Base-by-base conservation (phyloP, 2,113 vertebrate species). In the Lepus timidus region DNA sequence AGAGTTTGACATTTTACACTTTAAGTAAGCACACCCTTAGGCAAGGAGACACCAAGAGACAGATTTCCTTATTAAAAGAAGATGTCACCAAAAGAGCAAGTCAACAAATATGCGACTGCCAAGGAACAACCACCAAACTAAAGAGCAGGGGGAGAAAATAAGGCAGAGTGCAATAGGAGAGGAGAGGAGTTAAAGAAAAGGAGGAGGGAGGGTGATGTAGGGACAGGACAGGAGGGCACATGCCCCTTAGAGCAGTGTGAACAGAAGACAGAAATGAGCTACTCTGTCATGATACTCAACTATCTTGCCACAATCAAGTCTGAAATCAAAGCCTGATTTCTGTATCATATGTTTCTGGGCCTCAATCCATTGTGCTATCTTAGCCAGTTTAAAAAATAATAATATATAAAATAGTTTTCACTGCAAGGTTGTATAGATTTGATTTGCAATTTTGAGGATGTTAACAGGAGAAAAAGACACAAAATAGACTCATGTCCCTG, bases 1-100 rank as follows among this genome's bases (percentile, higher is more conserved):
- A 95, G 97, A 98, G 97, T 98, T 91, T 98, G 98, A 98, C 98
- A 98, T 98, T 98, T 98, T 98, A 98, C 98, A 98, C 98, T 98
- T 98, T 98, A 98, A 98, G 98, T 97, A 98, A 98, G 98, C 98
- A 97, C 97, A 98, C 96, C 98, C 98, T 93, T 97, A 98, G 98
- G 98, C 98, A 33, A 97, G 96, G 97, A 98, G 97, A 96, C 95
- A 97, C 98, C 97, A 96, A 97, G 97, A 98, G 98, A 98, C 97
- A 98, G 97, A 98, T 98, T 97, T 98, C 97, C 97, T 98, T 97
- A 98, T 98, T 98, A 98, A 98, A 98, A 98, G 97, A 98, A 97
- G 97, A 98, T 98, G 98, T 98, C 98, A 97, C 98, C 98, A 98
- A 98, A 98, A 98, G 97, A 98, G 97, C 98, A 97, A 98, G 97